A percentile compares a stretch with the other conserved stretches of the same genome.
These are phyloP conservation scores for Drosophila quinaria DNA, from an alignment of 2,888 invertebrate species.

Conservation along the genomic window DNA sequence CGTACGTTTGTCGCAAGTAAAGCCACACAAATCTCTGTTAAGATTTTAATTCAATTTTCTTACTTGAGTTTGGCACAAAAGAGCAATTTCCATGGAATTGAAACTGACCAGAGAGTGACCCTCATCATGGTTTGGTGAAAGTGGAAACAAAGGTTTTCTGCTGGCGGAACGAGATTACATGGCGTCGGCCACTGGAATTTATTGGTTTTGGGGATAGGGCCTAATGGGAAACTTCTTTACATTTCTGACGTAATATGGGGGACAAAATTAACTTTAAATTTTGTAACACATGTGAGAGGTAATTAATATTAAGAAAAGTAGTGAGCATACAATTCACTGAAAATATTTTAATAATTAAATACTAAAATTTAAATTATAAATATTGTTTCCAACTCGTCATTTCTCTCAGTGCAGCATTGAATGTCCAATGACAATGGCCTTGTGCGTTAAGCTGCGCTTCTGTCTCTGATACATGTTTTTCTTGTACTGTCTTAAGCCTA, in stretches of 20 bases:
- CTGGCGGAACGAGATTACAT: conserved; percentile 50
- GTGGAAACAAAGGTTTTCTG: conserved; percentile 47
- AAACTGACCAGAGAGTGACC: conserved; percentile 36
- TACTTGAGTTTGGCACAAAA: conserved; percentile 21
- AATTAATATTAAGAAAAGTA: conserved; percentile 21
- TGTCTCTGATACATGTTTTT: conserved; percentile 20
- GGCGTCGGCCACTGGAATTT: conserved; percentile 31
- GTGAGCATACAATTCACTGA: too few relatives aligned
- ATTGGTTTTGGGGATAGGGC: conserved; percentile 24
- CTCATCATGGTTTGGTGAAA: conserved; percentile 59
- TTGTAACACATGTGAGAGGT: conserved; percentile 21
- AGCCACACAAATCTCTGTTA: conserved; percentile 71
- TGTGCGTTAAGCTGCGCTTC: conserved; percentile 14
- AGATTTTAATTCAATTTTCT: conserved; percentile 63
- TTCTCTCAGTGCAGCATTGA: conserved; percentile 8
- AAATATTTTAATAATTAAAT: too few relatives aligned
- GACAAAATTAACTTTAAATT: conserved; percentile 24
- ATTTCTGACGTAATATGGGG: conserved; percentile 31
- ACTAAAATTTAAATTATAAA: neutral
- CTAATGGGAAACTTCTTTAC: conserved; percentile 51
- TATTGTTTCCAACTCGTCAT: neutral
- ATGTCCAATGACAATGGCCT: conserved; percentile 32
- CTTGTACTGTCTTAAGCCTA: conserved; percentile 39
- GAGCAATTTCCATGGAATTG: neutral
- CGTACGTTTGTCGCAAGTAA: conserved; percentile 8